phyloP scores from a whole-genome alignment of 1,140 invertebrate genomes.

The Eulimnadia texana region DNA sequence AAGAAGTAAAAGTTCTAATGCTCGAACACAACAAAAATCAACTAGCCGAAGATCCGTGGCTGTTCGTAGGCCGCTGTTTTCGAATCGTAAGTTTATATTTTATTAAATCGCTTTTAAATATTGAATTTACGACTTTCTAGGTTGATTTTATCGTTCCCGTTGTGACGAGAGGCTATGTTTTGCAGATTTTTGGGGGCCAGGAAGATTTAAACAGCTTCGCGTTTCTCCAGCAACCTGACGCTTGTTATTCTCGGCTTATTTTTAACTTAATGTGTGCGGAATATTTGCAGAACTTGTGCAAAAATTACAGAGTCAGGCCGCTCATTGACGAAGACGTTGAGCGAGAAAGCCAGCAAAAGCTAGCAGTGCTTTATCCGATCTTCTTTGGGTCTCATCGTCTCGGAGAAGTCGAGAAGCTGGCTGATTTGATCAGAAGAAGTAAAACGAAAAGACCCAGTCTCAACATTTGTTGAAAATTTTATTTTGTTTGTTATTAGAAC shows the following conservation, averaged over 20 bases:
- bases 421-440: not conserved
- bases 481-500: no score
- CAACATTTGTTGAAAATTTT: no score
- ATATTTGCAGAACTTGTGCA: not conserved
- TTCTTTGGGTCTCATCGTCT: not conserved
- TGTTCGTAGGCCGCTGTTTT: not conserved
- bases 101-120: not conserved
- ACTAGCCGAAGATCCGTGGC: slow-evolving; percentile 1
- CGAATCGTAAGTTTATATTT: not conserved
- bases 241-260: not conserved
- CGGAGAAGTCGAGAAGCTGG: not conserved
- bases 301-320: not conserved
- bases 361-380: not conserved
- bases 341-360: not conserved
- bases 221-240: not conserved
- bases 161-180: not conserved
- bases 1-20: not conserved
- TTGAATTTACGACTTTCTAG: not conserved
- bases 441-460: not conserved
- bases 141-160: slow-evolving; percentile 10
- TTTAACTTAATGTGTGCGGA: slow-evolving; percentile 6
- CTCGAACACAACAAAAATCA: slow-evolving; percentile 1
- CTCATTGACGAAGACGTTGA: not conserved
- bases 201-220: not conserved
- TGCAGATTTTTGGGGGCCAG: not conserved